These are phyloP conservation scores for Drosophila nigromelanica DNA, from an alignment of 1,140 invertebrate genomes.

Conservation along the genomic window DNA sequence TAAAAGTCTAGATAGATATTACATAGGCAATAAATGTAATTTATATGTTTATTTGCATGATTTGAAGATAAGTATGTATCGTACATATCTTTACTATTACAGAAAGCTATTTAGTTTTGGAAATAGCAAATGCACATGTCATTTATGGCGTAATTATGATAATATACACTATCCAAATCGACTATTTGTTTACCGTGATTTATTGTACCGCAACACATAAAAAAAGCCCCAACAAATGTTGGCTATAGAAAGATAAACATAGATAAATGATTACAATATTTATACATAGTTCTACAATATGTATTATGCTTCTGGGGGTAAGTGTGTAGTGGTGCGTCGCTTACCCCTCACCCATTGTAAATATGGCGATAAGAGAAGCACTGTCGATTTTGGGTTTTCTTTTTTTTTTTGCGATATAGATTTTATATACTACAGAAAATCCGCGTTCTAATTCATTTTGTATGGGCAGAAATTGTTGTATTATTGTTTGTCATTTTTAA, in stretches of 20 bases:
- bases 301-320: no score
- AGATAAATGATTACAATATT: constrained; percentile 2
- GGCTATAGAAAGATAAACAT: background rate
- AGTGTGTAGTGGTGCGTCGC: no score
- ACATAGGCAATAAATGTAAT: no score
- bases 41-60: background rate
- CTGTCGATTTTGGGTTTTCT: background rate
- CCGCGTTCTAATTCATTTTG: no score
- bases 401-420: constrained; percentile 54
- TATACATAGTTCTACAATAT: background rate
- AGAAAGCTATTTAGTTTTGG: background rate
- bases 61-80: background rate
- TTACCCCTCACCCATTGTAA: background rate
- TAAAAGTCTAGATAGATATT: no score
- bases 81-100: background rate
- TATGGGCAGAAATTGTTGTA: constrained; percentile 9
- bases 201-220: background rate
- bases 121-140: background rate
- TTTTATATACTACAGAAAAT: no score
- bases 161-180: constrained; percentile 2
- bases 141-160: background rate
- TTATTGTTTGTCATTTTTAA: constrained; percentile 49
- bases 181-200: constrained; percentile 6
- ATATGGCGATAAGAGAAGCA: constrained; percentile 1
- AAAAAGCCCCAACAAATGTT: constrained; percentile 1